Base-by-base conservation (phyloP, 2,888 invertebrate genomes). In the Pomacea canaliculata region DNA sequence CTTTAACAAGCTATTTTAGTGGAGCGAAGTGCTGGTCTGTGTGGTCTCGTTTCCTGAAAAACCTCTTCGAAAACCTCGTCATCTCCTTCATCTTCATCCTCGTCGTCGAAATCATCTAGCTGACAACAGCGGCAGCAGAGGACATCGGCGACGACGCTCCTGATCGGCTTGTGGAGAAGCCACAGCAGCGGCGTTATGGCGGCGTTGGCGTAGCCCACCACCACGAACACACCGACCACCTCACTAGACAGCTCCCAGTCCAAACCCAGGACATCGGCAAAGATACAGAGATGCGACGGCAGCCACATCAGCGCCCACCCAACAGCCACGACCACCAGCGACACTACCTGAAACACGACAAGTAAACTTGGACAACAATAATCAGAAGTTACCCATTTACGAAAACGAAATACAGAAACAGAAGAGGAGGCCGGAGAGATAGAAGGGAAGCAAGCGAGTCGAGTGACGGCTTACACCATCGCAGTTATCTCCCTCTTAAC, bases 101-200 rank as follows among this genome's bases (percentile, higher is more conserved):
- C 37, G 3, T 37, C 37, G 37, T 37, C 37, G 5, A 37, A 37
- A 37, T 37, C 37, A 37, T 37, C 37, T 37, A 37, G 37, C 37
- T 56, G 51, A 70, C 73, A 77, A 48, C 73, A 73, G 46, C 77
- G 73, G 49, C 77, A 77, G 70, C 68, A 59, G 37, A 72, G 19
- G 59, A 73, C 16, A 27, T 69, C 77, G 27, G 59, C 65, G 49
- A 77, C 19, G 13, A 63, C 69, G 7, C 16, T 60, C 19, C 77
- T 62, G 18, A 77, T 23, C 7, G 72, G 73, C 13, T 65, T 51
- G 65, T 73, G 77, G 46, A 73, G 69, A 56, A 77, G 56, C 77
- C 77, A 77, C 65, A 77, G 77, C 46, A 77, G 63, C n/a, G 77
- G 77, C 62, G 69, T 73, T 65, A 77, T 3, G 63, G 77, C 73